phyloP scores from a whole-genome alignment of 1,140 invertebrate species.

The Zaprionus camerounensis region DNA sequence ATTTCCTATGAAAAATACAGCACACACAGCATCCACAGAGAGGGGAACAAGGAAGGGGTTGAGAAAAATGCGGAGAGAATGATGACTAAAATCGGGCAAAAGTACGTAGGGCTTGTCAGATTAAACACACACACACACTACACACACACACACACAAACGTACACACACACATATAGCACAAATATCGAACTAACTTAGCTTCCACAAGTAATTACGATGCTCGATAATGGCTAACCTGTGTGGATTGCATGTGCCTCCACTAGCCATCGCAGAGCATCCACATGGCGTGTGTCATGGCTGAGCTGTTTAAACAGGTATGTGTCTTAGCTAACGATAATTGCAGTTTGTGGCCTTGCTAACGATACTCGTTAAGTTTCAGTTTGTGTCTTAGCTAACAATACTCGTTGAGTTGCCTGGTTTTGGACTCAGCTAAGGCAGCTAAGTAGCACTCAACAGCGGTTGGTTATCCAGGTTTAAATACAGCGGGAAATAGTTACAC shows the following conservation, averaged over 20 bases:
- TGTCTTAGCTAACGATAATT: not conserved
- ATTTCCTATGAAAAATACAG: slow-evolving; percentile 62
- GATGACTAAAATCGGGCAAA: not conserved
- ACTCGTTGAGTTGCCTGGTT: not conserved
- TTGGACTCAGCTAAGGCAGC: not conserved
- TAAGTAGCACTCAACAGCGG: not conserved
- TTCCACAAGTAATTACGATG: not conserved
- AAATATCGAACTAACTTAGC: not conserved
- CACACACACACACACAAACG: not conserved
- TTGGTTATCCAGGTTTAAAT: not conserved
- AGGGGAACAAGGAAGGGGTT: slow-evolving; percentile 8
- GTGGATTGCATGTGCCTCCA: not conserved
- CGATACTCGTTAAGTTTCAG: not conserved
- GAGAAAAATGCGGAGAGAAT: not conserved
- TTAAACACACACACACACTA: not conserved
- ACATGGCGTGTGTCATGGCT: not conserved
- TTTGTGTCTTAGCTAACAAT: not conserved
- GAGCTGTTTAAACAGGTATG: not conserved
- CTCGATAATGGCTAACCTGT: not conserved
- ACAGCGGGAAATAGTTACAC: not conserved
- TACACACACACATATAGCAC: not conserved
- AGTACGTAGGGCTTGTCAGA: not conserved
- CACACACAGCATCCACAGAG: slow-evolving; percentile 30
- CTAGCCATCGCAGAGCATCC: not conserved
- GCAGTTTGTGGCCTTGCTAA: not conserved